Conservation (phyloP, 2,888 invertebrate genomes). For the Eumacrocentrus americanus region DNA sequence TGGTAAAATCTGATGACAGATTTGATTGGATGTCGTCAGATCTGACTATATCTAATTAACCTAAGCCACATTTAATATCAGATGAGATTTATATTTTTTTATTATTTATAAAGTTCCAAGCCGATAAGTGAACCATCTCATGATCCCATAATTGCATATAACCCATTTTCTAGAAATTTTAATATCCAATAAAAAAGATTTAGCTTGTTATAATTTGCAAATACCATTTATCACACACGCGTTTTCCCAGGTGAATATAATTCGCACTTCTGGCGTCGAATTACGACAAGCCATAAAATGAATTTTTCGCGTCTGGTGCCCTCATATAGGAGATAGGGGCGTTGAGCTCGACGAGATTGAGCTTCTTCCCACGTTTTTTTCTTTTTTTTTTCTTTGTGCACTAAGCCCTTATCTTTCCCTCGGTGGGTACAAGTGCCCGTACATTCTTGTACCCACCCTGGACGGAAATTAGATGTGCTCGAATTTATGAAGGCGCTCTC, state of each 20-base stretch:
- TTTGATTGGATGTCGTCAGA: too few relatives aligned
- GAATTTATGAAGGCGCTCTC: slow-evolving; percentile 20
- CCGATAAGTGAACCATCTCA: too few relatives aligned
- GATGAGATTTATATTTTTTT: too few relatives aligned
- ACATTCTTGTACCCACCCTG: slow-evolving; percentile 3
- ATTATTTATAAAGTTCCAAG: too few relatives aligned
- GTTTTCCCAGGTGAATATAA: too few relatives aligned
- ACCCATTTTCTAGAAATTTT: too few relatives aligned
- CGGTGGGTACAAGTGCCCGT: neutral
- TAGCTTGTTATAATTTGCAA: neutral
- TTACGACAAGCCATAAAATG: slow-evolving; percentile 29
- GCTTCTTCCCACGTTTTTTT: slow-evolving; percentile 1
- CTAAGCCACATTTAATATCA: too few relatives aligned
- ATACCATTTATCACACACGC: slow-evolving; percentile 17
- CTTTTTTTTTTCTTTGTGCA: too few relatives aligned
- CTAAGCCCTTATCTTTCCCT: neutral
- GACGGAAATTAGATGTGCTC: slow-evolving; percentile 28
- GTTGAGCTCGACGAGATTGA: slow-evolving; percentile 7
- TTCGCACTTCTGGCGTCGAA: slow-evolving; percentile 17
- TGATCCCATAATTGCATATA: too few relatives aligned
- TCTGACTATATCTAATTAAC: too few relatives aligned
- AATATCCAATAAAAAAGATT: neutral
- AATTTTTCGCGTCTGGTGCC: slow-evolving; percentile 23
- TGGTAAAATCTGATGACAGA: too few relatives aligned
- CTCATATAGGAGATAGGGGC: slow-evolving; percentile 22